A percentile compares a stretch with the other conserved stretches of the same genome.
Conservation (phyloP, 37 sponge, comb jelly and placozoan species). For the Aplysina aerophoba region DNA sequence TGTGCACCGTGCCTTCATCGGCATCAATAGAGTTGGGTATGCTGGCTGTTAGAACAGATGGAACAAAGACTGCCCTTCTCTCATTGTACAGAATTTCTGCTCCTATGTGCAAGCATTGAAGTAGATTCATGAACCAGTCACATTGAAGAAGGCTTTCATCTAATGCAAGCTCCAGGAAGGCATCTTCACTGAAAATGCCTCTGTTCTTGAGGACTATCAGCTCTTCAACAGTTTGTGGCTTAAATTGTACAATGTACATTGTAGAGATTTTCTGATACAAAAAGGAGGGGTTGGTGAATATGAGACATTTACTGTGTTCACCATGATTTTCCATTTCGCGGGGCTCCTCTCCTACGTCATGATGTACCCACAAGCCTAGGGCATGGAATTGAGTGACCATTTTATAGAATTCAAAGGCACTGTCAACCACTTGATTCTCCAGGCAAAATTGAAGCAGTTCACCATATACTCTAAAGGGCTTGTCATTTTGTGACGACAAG, state of each 20-base stretch:
- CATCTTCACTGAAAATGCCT: neutral
- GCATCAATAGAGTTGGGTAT: too few relatives aligned
- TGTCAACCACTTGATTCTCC: neutral
- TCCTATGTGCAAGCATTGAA: too few relatives aligned
- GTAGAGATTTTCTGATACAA: slow-evolving; percentile 2
- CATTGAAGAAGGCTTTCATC: neutral
- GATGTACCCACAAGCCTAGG: neutral
- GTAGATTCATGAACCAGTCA: neutral
- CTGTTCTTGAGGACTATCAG: neutral
- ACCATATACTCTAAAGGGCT: neutral
- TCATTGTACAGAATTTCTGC: too few relatives aligned
- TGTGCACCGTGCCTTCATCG: too few relatives aligned
- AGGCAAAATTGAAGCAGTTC: neutral
- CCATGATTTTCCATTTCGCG: neutral
- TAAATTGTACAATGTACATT: slow-evolving; percentile 1
- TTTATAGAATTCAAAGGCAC: neutral
- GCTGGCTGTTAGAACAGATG: too few relatives aligned
- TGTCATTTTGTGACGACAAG: neutral
- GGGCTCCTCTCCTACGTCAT: slow-evolving; percentile 7
- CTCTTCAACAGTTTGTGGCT: neutral
- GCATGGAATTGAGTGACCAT: neutral
- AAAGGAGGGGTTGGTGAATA: slow-evolving; percentile 7
- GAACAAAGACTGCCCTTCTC: too few relatives aligned
- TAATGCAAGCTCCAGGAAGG: neutral
- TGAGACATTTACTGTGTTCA: neutral